Evolutionary conservation across 2,113 vertebrate genomes (phyloP).

Genomic region (Anolis sagrei): DNA sequence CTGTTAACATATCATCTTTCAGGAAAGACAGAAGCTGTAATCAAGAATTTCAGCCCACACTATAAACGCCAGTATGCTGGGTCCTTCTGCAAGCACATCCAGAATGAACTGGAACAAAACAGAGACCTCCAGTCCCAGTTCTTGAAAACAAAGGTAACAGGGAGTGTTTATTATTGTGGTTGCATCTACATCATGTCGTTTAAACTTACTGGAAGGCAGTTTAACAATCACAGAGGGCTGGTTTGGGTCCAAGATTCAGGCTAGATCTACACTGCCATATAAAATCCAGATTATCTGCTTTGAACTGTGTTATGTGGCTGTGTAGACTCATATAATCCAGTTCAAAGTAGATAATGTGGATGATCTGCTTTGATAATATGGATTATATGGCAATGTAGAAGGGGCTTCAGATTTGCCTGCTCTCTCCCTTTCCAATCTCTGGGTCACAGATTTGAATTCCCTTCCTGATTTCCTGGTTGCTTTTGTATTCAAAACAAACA

Average conservation of each 20-base stretch:
- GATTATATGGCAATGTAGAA: too few species aligned
- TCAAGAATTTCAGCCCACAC: constrained; percentile 84
- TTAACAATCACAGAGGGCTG: not conserved
- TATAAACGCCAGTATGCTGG: constrained; percentile 86
- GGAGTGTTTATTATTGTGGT: not conserved
- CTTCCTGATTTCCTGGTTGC: not conserved
- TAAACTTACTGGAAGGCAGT: not conserved
- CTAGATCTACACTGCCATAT: not conserved
- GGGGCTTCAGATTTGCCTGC: not conserved
- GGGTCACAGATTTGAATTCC: too few species aligned
- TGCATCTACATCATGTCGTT: not conserved
- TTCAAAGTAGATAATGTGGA: too few species aligned
- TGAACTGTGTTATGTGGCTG: too few species aligned
- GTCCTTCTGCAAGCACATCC: constrained; percentile 82
- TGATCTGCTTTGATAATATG: too few species aligned
- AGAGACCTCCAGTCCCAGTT: constrained; percentile 77
- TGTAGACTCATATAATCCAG: too few species aligned
- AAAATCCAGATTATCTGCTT: too few species aligned
- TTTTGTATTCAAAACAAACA: not conserved
- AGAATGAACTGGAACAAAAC: constrained; percentile 85
- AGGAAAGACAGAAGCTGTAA: constrained; percentile 83
- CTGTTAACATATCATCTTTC: constrained; percentile 46
- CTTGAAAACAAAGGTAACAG: constrained; percentile 84
- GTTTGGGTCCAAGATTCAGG: not conserved
- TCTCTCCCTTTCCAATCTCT: not conserved